Conservation (phyloP, 2,113 vertebrate species). For the Ranitomeya variabilis region DNA sequence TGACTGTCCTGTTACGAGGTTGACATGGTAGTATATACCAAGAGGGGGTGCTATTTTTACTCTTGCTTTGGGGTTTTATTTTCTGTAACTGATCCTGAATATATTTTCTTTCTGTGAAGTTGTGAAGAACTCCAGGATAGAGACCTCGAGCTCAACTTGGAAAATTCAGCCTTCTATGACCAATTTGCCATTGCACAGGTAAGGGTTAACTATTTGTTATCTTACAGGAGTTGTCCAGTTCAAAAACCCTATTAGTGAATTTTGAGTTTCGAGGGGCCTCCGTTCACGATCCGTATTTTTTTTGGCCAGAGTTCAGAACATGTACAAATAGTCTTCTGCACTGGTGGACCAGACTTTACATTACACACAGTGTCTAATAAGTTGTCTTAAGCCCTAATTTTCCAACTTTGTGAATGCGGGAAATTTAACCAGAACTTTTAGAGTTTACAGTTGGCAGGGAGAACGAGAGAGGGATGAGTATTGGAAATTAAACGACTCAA, state of each 20-base stretch:
- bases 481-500: too few relatives aligned
- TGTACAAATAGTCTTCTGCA: background rate
- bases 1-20: background rate
- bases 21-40: background rate
- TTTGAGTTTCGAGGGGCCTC: background rate
- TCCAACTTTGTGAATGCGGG: too few relatives aligned
- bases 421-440: too few relatives aligned
- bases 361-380: too few relatives aligned
- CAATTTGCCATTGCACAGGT: conserved; percentile 96
- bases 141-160: conserved; percentile 87
- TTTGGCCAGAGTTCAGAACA: background rate
- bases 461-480: too few relatives aligned
- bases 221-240: background rate
- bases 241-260: background rate
- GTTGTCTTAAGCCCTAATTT: too few relatives aligned
- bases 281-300: background rate
- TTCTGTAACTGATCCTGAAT: background rate
- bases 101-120: conserved; percentile 66
- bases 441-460: too few relatives aligned
- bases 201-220: background rate
- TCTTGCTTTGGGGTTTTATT: too few relatives aligned
- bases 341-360: background rate
- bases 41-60: too few relatives aligned
- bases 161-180: conserved; percentile 95
- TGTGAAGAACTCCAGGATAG: conserved; percentile 91